Evolutionary conservation across 2,113 vertebrate genomes (phyloP).

Genomic region (Chroicocephalus ridibundus): DNA sequence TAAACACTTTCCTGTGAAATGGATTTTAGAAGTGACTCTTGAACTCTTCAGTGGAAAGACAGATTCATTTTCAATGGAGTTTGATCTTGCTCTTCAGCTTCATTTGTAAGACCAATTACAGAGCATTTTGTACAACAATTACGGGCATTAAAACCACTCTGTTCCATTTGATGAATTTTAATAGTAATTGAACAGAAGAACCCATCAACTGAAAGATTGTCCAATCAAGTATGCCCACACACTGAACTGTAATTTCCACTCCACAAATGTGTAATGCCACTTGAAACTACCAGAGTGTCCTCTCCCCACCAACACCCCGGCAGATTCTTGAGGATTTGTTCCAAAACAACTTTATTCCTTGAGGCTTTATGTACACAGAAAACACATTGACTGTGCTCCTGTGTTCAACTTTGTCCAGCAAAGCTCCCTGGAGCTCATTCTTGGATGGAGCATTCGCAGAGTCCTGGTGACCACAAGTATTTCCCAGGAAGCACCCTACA

Average conservation of each 20-base stretch:
- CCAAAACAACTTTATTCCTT: constrained; percentile 7
- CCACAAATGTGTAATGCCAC: constrained; percentile 44
- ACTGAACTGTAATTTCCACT: constrained; percentile 75
- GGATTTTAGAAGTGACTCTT: constrained; percentile 56
- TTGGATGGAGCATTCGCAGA: background rate
- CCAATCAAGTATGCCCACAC: constrained; percentile 74
- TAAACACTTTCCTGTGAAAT: constrained; percentile 55
- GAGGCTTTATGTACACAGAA: background rate
- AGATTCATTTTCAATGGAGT: constrained; percentile 70
- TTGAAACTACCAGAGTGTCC: constrained; percentile 17
- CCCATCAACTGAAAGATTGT: constrained; percentile 72
- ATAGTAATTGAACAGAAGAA: constrained; percentile 82
- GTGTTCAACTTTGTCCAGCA: background rate
- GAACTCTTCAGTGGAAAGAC: constrained; percentile 61
- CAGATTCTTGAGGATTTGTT: constrained; percentile 8
- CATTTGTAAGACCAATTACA: constrained; percentile 82
- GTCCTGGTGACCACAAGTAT: background rate
- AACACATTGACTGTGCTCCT: background rate
- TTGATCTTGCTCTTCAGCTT: constrained; percentile 75
- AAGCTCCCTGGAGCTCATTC: background rate
- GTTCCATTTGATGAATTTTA: constrained; percentile 83
- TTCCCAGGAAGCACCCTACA: background rate
- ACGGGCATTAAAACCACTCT: constrained; percentile 74
- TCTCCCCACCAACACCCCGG: background rate
- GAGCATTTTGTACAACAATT: constrained; percentile 81